A percentile compares a stretch with the other conserved stretches of the same genome.
These are phyloP conservation scores for Xiphorhynchus erythropygius DNA, from an alignment of 2,797 vertebrate genomes.

Conservation along the genomic window DNA sequence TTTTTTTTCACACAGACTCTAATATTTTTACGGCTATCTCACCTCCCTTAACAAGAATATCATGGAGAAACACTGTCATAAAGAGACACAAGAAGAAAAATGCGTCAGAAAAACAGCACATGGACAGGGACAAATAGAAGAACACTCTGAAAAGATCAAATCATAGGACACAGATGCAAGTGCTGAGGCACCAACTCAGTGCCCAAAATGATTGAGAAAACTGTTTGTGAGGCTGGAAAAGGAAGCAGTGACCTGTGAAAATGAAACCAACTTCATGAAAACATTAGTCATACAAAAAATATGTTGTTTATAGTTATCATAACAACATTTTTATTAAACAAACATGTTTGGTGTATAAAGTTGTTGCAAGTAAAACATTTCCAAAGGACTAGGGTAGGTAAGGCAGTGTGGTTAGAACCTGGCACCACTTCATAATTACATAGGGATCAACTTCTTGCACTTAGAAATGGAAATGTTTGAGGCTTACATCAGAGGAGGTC, in stretches of 20 bases:
- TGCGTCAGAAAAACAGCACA: constrained; percentile 48
- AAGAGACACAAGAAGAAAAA: constrained; percentile 19
- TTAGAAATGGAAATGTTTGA: constrained; percentile 69
- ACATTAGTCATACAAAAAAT: constrained; percentile 72
- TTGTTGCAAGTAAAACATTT: constrained; percentile 47
- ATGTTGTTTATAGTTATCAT: constrained; percentile 74
- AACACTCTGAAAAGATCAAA: not conserved
- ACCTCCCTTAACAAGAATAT: constrained; percentile 26
- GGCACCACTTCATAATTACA: constrained; percentile 58
- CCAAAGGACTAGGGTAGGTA: constrained; percentile 60
- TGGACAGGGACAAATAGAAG: constrained; percentile 5
- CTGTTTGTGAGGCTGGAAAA: constrained; percentile 45
- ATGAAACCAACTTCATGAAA: constrained; percentile 61
- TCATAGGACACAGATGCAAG: not conserved
- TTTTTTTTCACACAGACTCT: not conserved
- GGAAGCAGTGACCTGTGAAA: constrained; percentile 70
- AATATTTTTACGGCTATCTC: constrained; percentile 9
- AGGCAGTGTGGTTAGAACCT: constrained; percentile 56
- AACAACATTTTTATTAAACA: constrained; percentile 72
- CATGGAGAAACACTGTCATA: constrained; percentile 5
- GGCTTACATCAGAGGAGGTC: constrained; percentile 42
- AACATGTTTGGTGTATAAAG: constrained; percentile 65
- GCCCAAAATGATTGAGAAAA: constrained; percentile 25
- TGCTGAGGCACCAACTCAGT: not conserved
- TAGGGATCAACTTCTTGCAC: constrained; percentile 49